Evolutionary conservation across 2,888 invertebrate species (phyloP).

Genomic region (Rhamphomyia laevipes): DNA sequence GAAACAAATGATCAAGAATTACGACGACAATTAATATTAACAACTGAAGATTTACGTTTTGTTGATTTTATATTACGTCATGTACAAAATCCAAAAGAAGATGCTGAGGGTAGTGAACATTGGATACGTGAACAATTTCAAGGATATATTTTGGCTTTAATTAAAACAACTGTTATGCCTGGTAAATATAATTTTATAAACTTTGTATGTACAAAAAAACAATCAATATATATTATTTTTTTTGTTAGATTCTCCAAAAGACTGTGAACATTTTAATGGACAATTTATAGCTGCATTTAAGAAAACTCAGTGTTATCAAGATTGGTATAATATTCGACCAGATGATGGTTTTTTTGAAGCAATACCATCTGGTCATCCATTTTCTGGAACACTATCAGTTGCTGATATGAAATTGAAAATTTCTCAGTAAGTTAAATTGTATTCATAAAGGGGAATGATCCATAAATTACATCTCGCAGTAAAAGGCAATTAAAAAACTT

Average conservation of each 20-base stretch:
- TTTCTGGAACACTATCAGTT: conserved; percentile 86
- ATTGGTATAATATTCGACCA: conserved; percentile 60
- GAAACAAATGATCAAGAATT: conserved; percentile 69
- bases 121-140: conserved; percentile 95
- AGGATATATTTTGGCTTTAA: conserved; percentile 67
- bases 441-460: not conserved
- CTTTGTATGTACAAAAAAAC: not conserved
- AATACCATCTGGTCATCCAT: conserved; percentile 78
- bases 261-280: conserved; percentile 78
- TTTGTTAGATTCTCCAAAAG: conserved; percentile 47
- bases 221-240: not conserved
- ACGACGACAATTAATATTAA: conserved; percentile 70
- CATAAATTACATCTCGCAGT: not conserved
- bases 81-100: conserved; percentile 52
- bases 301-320: conserved; percentile 75
- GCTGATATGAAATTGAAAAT: conserved; percentile 86
- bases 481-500: too few species aligned
- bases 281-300: conserved; percentile 76
- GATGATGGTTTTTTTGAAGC: conserved; percentile 55
- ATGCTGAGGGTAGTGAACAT: conserved; percentile 84
- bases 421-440: conserved; percentile 57
- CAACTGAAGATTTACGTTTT: conserved; percentile 91
- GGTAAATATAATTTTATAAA: conserved; percentile 37
- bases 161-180: conserved; percentile 65
- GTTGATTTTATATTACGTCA: conserved; percentile 83